phyloP scores from a whole-genome alignment of 2,113 vertebrate genomes.

The Indicator indicator region DNA sequence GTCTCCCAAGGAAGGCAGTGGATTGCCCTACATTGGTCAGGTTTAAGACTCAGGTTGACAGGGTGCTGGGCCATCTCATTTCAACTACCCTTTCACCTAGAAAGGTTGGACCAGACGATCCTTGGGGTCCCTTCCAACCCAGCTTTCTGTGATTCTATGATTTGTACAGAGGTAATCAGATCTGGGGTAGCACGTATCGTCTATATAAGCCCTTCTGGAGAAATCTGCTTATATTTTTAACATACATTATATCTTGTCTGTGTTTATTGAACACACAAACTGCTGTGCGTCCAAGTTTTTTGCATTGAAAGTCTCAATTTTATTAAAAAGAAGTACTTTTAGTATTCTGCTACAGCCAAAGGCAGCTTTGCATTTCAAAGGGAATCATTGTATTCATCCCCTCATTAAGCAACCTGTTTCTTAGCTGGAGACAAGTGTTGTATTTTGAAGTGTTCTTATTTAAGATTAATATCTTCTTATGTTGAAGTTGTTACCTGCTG shows the following conservation, averaged over 20 bases:
- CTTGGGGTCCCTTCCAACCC: too few relatives aligned
- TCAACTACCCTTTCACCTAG: too few relatives aligned
- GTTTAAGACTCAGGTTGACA: too few relatives aligned
- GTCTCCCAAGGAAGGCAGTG: too few relatives aligned
- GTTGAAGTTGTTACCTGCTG: not conserved
- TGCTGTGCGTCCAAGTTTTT: not conserved
- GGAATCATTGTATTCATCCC: not conserved
- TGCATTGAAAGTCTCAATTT: not conserved
- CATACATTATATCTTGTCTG: not conserved
- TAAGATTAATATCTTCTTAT: not conserved
- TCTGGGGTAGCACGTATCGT: not conserved
- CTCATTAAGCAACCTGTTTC: not conserved
- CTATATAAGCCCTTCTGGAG: not conserved
- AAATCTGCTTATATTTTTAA: not conserved
- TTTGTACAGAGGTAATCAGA: not conserved
- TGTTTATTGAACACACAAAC: not conserved
- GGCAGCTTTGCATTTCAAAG: slow-evolving; percentile 34
- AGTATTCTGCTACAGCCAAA: not conserved
- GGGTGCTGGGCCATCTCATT: too few relatives aligned
- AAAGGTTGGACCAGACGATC: too few relatives aligned
- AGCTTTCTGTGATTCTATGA: too few relatives aligned
- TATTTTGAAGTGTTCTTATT: not conserved
- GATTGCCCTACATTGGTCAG: too few relatives aligned
- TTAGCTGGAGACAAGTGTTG: not conserved
- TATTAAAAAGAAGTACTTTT: not conserved